Evolutionary conservation across 1,140 invertebrate genomes (phyloP).

Genomic region (Drosophila setifemur): DNA sequence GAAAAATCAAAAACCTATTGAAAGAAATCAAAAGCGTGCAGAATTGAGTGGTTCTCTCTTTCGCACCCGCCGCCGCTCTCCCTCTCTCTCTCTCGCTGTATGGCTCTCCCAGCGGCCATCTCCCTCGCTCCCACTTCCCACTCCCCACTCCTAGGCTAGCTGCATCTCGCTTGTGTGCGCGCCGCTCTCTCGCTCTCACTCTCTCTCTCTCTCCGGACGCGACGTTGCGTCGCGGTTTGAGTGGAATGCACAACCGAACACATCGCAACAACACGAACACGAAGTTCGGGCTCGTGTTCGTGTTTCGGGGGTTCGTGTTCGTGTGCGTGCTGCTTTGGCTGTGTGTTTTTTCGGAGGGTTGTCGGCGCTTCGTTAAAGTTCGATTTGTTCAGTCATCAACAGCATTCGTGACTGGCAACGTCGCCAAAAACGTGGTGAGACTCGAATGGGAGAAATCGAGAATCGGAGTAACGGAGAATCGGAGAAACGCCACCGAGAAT

Average conservation of each 20-base stretch:
- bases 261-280: not conserved
- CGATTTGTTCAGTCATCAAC: constrained; percentile 81
- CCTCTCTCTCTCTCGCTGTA: constrained; percentile 8
- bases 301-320: constrained; percentile 6
- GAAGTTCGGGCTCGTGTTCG: not conserved
- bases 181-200: too few species aligned
- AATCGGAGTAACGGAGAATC: constrained; percentile 41
- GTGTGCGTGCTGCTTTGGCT: constrained; percentile 10
- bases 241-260: too few species aligned
- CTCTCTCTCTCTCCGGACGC: too few species aligned
- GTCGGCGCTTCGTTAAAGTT: constrained; percentile 72
- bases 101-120: not conserved
- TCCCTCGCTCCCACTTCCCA: constrained; percentile 5
- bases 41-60: constrained; percentile 58
- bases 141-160: not conserved
- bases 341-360: constrained; percentile 65
- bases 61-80: not conserved
- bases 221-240: too few species aligned
- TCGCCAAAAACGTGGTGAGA: constrained; percentile 62
- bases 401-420: constrained; percentile 82
- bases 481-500: constrained; percentile 34
- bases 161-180: too few species aligned
- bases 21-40: constrained; percentile 67
- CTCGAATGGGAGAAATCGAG: constrained; percentile 29
- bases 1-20: constrained; percentile 74